Percentiles rank a stretch among this genome's conserved stretches.
Conservation (phyloP, 2,888 invertebrate species). For the Fabriciana adippe region DNA sequence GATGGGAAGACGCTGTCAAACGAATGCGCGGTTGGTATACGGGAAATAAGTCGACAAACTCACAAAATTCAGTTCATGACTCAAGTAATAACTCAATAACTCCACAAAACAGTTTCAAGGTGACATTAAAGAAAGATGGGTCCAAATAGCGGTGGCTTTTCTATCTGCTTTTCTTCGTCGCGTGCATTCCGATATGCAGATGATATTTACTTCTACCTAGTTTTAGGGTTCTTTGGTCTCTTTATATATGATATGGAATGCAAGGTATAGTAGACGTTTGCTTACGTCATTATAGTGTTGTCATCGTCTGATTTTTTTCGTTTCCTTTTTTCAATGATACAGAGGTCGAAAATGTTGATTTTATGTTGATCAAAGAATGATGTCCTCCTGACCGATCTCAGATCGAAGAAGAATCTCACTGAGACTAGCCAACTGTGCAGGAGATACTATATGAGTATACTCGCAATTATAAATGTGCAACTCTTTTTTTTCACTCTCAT, state of each 20-base stretch:
- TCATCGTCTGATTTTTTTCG: too few species aligned
- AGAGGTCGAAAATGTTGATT: too few species aligned
- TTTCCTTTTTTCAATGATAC: too few species aligned
- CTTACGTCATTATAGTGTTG: too few species aligned
- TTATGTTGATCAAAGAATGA: too few species aligned
- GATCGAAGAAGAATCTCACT: too few species aligned
- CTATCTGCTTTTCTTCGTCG: conserved; percentile 53
- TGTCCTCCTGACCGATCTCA: too few species aligned
- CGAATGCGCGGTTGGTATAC: conserved; percentile 83
- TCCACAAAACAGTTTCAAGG: conserved; percentile 56
- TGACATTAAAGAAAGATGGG: conserved; percentile 47
- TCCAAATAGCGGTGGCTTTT: conserved; percentile 73
- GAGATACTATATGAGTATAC: too few species aligned
- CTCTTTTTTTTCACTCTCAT: too few species aligned
- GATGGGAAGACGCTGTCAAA: conserved; percentile 83
- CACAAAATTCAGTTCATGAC: conserved; percentile 48
- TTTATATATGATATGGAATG: not conserved
- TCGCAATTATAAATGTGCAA: too few species aligned
- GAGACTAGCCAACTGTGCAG: too few species aligned
- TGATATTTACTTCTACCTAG: conserved; percentile 53
- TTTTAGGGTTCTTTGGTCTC: conserved; percentile 20
- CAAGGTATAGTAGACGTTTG: too few species aligned
- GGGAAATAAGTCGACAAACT: conserved; percentile 44
- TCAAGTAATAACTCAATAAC: conserved; percentile 47
- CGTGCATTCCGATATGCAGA: conserved; percentile 58